Evolutionary conservation across 2,888 invertebrate genomes (phyloP).

Genomic region (Drosophila macrospina): DNA sequence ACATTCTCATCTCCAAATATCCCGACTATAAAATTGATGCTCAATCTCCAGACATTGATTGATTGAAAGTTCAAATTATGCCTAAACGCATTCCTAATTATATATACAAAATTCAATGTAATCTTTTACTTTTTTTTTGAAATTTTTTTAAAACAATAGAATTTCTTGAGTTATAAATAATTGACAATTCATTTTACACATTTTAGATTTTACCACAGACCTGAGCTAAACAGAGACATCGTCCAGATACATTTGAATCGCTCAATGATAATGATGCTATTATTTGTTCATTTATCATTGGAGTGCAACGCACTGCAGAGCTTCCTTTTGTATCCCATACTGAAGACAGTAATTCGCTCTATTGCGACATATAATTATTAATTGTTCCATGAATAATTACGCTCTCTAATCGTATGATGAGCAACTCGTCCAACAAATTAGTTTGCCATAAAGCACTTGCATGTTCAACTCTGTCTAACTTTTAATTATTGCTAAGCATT

Average conservation of each 20-base stretch:
- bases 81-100: no score
- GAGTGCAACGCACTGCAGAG: conserved; percentile 21
- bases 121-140: not conserved
- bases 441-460: not conserved
- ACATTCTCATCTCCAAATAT: conserved; percentile 28
- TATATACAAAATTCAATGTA: not conserved
- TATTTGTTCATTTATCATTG: not conserved
- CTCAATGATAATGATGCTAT: not conserved
- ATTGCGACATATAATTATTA: conserved; percentile 17
- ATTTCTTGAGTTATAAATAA: not conserved
- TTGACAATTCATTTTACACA: no score
- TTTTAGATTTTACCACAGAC: no score
- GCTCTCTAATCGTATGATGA: not conserved
- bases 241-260: not conserved
- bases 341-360: conserved; percentile 8
- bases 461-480: not conserved
- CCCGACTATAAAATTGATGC: conserved; percentile 53
- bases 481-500: conserved; percentile 16
- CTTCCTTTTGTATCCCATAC: not conserved
- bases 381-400: conserved; percentile 7
- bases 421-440: conserved; percentile 4
- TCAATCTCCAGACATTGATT: conserved; percentile 37
- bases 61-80: not conserved
- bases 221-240: no score
- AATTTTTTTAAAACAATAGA: not conserved